Conservation (phyloP, 2,888 invertebrate species). For the Marasmarcha lunaedactyla region DNA sequence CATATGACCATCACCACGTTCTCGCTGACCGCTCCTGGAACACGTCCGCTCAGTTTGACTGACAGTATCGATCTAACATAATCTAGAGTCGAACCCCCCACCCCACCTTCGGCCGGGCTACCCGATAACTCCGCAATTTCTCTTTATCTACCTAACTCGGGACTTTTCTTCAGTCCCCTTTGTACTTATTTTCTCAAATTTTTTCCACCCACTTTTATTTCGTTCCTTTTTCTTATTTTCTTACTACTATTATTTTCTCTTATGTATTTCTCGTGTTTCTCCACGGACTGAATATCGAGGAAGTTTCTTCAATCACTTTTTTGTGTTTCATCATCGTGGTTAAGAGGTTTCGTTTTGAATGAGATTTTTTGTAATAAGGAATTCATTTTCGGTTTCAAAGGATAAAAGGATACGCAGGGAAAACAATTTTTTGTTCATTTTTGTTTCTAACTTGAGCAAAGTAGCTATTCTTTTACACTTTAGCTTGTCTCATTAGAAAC, state of each 20-base stretch:
- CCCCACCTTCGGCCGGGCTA: conserved; percentile 48
- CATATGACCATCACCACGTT: too few species aligned
- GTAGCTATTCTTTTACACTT: too few species aligned
- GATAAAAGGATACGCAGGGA: too few species aligned
- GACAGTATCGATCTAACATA: conserved; percentile 66
- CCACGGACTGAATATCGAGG: conserved; percentile 26
- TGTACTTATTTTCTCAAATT: conserved; percentile 67
- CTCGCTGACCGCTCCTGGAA: conserved; percentile 4
- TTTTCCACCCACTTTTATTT: conserved; percentile 60
- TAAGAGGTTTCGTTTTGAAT: conserved; percentile 44
- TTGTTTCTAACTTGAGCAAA: too few species aligned
- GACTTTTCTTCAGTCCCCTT: conserved; percentile 59
- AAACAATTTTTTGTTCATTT: background rate
- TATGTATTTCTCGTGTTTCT: conserved; percentile 63
- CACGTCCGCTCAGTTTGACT: conserved; percentile 28
- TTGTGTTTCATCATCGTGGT: conserved; percentile 57
- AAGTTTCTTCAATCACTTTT: conserved; percentile 55
- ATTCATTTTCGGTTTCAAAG: conserved; percentile 31
- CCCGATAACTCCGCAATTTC: conserved; percentile 66
- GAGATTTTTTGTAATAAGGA: conserved; percentile 55
- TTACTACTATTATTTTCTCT: conserved; percentile 64
- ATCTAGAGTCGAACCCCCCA: conserved; percentile 37
- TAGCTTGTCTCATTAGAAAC: conserved; percentile 32
- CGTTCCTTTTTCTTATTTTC: conserved; percentile 51
- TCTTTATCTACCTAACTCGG: conserved; percentile 53